Evolutionary conservation across 2,113 vertebrate genomes (phyloP).

Genomic region (Cottus gobio): DNA sequence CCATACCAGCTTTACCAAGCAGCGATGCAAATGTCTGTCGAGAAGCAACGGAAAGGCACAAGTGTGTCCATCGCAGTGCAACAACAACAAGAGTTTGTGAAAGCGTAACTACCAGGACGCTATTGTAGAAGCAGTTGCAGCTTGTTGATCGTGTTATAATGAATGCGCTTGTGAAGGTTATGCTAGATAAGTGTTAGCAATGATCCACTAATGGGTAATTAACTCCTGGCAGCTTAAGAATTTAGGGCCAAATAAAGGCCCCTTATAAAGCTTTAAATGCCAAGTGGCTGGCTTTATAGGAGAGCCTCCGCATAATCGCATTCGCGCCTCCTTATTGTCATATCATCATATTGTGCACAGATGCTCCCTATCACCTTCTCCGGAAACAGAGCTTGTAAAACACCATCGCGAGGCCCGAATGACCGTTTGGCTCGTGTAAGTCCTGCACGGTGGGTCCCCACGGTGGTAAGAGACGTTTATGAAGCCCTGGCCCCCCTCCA

Average conservation of each 20-base stretch:
- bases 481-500: slow-evolving; percentile 24
- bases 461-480: slow-evolving; percentile 61
- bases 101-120: slow-evolving; percentile 49
- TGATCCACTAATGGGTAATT: slow-evolving; percentile 82
- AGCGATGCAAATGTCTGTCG: slow-evolving; percentile 70
- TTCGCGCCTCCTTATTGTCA: slow-evolving; percentile 61
- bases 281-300: slow-evolving; percentile 44
- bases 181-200: slow-evolving; percentile 71
- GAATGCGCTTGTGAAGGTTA: slow-evolving; percentile 82
- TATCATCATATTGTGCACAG: slow-evolving; percentile 70
- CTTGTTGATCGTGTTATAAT: slow-evolving; percentile 74
- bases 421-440: slow-evolving; percentile 69
- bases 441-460: slow-evolving; percentile 63
- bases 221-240: slow-evolving; percentile 70
- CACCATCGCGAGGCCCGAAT: slow-evolving; percentile 67
- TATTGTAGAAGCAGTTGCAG: slow-evolving; percentile 62
- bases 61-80: slow-evolving; percentile 35
- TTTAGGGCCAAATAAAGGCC: slow-evolving; percentile 63
- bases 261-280: slow-evolving; percentile 65
- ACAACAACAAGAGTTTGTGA: slow-evolving; percentile 37
- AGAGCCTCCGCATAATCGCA: slow-evolving; percentile 55
- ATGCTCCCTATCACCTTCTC: slow-evolving; percentile 70
- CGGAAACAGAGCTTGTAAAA: slow-evolving; percentile 64
- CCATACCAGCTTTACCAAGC: slow-evolving; percentile 64
- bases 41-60: slow-evolving; percentile 58